Conservation (phyloP, 2,888 invertebrate genomes). For the Notodonta ziczac region DNA sequence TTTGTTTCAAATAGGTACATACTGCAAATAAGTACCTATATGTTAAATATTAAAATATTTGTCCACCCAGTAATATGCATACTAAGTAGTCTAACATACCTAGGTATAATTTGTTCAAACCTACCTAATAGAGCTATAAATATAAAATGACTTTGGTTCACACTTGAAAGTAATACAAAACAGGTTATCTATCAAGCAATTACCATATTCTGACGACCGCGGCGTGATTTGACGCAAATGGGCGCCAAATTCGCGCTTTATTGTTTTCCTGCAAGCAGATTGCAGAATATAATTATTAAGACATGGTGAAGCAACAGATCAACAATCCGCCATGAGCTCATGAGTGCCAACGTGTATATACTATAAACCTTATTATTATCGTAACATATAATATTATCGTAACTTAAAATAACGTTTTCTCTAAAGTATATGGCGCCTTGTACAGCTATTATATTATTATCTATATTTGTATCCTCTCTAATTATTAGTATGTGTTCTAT, state of each 20-base stretch:
- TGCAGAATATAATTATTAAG: slow-evolving; percentile 38
- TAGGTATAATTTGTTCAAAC: neutral
- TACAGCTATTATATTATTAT: no score
- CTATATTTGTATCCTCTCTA: no score
- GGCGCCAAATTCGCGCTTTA: slow-evolving; percentile 46
- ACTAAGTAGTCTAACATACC: slow-evolving; percentile 13
- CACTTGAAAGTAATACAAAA: slow-evolving; percentile 63
- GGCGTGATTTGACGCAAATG: slow-evolving; percentile 50
- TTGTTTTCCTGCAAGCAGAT: slow-evolving; percentile 46
- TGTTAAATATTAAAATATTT: neutral
- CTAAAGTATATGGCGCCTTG: no score
- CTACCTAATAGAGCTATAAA: slow-evolving; percentile 41
- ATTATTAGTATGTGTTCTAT: no score
- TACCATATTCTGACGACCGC: slow-evolving; percentile 56
- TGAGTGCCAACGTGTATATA: slow-evolving; percentile 11
- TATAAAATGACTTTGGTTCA: slow-evolving; percentile 58
- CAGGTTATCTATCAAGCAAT: slow-evolving; percentile 59
- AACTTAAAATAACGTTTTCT: no score
- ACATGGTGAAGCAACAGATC: slow-evolving; percentile 27
- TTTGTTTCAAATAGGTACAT: neutral
- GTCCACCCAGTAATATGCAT: neutral
- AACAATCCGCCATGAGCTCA: slow-evolving; percentile 18
- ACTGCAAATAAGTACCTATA: neutral
- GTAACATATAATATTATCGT: no score
- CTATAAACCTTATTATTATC: no score